Percentiles rank a stretch among this genome's conserved stretches.
phyloP scores from a whole-genome alignment of 2,113 vertebrate species.

The Neolamprologus falcicula region DNA sequence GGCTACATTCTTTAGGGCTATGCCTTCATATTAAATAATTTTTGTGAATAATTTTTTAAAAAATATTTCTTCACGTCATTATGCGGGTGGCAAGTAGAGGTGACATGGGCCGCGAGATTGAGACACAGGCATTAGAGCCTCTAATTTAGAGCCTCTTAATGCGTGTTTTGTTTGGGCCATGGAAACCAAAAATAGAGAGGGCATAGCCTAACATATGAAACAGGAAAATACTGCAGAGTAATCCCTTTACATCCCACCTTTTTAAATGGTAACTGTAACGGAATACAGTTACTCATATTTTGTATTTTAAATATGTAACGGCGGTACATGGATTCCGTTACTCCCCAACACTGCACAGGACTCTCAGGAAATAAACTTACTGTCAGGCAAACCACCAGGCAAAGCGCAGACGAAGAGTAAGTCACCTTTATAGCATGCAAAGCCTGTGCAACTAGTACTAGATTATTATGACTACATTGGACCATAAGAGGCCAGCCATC shows the following conservation, averaged over 20 bases:
- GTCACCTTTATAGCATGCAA: background rate
- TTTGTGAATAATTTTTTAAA: too few relatives aligned
- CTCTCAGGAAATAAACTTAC: background rate
- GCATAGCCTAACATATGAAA: background rate
- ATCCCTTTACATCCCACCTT: background rate
- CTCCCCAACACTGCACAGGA: background rate
- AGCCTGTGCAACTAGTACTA: background rate
- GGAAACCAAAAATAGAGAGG: background rate
- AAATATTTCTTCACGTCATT: background rate
- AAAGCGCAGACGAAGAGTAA: background rate
- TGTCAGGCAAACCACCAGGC: background rate
- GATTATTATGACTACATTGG: background rate
- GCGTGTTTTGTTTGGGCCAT: background rate
- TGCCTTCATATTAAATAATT: too few relatives aligned
- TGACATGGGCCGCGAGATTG: background rate
- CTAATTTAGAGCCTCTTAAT: background rate
- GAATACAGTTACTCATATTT: background rate
- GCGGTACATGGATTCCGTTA: background rate
- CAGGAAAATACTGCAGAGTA: rapidly evolving
- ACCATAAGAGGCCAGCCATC: background rate
- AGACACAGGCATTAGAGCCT: background rate
- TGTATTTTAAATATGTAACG: background rate
- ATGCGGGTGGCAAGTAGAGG: background rate
- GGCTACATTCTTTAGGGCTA: rapidly evolving
- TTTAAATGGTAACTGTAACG: background rate